Percentiles rank a stretch among this genome's conserved stretches.
phyloP scores from a whole-genome alignment of 2,113 vertebrate genomes.

The Clarias batrachus region DNA sequence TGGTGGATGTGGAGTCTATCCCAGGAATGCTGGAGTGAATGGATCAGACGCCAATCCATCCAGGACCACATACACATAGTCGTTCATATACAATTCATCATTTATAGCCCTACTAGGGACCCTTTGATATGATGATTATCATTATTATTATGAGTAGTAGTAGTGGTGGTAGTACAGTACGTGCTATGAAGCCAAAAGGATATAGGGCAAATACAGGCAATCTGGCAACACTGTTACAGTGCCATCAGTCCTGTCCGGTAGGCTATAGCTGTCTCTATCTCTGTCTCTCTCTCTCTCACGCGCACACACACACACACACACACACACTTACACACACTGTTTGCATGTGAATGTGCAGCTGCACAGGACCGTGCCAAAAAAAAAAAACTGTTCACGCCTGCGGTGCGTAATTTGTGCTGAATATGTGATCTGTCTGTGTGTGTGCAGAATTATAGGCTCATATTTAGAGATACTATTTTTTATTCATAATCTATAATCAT shows the following conservation, averaged over 20 bases:
- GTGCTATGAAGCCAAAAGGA: neutral
- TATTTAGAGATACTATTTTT: neutral
- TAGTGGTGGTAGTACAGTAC: neutral
- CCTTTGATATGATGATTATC: neutral
- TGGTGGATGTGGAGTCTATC: neutral
- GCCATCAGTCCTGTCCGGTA: neutral
- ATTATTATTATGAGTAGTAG: neutral
- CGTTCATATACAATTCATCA: neutral
- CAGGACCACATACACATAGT: neutral
- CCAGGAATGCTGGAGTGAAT: neutral
- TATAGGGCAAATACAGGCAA: neutral
- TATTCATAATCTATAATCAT: neutral
- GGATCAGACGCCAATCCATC: neutral
- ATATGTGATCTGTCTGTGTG: neutral
- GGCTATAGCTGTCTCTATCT: neutral
- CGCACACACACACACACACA: neutral
- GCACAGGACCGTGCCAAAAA: neutral
- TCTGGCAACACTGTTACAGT: neutral
- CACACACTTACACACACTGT: neutral
- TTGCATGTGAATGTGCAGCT: slow-evolving; percentile 15
- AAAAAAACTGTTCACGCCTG: neutral
- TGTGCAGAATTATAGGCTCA: neutral
- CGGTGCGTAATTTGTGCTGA: neutral
- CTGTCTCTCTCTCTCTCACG: neutral
- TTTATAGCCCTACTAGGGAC: neutral